These are phyloP conservation scores for Calameuta filiformis DNA, from an alignment of 2,888 invertebrate species.

Conservation along the genomic window DNA sequence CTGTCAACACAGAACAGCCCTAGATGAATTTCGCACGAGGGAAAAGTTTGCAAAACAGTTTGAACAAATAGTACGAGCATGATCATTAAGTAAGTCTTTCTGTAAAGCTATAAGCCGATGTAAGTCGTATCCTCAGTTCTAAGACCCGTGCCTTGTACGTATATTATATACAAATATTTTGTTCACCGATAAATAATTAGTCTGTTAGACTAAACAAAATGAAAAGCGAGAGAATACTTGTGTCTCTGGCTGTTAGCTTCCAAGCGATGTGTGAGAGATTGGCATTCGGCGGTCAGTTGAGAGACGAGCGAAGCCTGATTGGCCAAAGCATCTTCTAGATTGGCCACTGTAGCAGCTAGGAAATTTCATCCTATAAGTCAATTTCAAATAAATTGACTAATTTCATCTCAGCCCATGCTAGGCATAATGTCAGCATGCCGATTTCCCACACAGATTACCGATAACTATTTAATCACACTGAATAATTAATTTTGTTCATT, in stretches of 20 bases:
- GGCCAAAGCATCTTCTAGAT: constrained; percentile 89
- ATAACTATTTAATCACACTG: background rate
- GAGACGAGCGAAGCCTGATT: constrained; percentile 94
- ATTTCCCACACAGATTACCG: constrained; percentile 57
- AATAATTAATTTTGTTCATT: constrained; percentile 1
- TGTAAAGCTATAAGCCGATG: background rate
- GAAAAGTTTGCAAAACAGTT: background rate
- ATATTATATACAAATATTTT: background rate
- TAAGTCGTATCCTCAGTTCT: background rate
- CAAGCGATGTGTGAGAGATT: constrained; percentile 88
- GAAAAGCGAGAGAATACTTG: constrained; percentile 73
- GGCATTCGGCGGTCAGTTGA: constrained; percentile 90
- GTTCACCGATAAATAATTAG: background rate
- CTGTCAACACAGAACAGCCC: constrained; percentile 61
- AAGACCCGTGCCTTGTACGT: background rate
- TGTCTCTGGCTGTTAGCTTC: constrained; percentile 89
- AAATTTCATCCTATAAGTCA: constrained; percentile 57
- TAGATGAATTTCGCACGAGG: constrained; percentile 6
- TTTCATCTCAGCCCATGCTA: constrained; percentile 55
- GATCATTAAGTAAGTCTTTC: background rate
- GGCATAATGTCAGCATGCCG: constrained; percentile 62
- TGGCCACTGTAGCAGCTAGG: constrained; percentile 89
- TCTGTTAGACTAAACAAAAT: constrained; percentile 27
- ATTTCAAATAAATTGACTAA: constrained; percentile 48
- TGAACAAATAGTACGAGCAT: background rate